A percentile compares a stretch with the other conserved stretches of the same genome.
Evolutionary conservation across 2,888 invertebrate genomes (phyloP).

Genomic region (Oscheius onirici): DNA sequence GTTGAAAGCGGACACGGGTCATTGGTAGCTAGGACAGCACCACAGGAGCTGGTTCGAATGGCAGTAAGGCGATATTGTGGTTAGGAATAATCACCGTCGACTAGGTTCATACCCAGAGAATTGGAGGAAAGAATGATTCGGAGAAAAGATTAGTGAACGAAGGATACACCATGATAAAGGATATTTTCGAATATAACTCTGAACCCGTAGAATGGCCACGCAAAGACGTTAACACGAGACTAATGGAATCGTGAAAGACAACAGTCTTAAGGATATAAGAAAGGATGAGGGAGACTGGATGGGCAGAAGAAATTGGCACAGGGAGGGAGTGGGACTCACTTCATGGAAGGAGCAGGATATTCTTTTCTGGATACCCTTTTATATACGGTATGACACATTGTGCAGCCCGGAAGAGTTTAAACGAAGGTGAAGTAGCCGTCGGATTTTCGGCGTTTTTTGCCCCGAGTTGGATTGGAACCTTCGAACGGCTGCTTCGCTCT

Average conservation of each 20-base stretch:
- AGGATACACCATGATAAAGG: conserved; percentile 18
- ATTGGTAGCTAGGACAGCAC: background rate
- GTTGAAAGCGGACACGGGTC: conserved; percentile 21
- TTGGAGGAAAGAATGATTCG: background rate
- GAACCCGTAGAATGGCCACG: conserved; percentile 27
- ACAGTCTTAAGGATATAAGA: background rate
- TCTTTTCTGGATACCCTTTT: conserved; percentile 10
- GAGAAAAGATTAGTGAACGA: background rate
- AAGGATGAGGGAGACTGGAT: background rate
- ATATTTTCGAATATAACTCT: conserved; percentile 26
- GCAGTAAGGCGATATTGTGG: conserved; percentile 28
- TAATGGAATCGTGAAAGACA: conserved; percentile 25
- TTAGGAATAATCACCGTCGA: conserved; percentile 23
- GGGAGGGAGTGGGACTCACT: background rate
- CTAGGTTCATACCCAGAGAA: conserved; percentile 10
- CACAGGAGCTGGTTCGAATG: conserved; percentile 13
- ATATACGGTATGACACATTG: conserved; percentile 20
- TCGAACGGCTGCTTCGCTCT: conserved; percentile 70
- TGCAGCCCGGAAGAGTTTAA: conserved; percentile 36
- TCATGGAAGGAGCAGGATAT: background rate
- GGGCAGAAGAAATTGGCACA: conserved; percentile 27
- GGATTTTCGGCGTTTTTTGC: conserved; percentile 71
- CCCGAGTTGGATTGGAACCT: conserved; percentile 68
- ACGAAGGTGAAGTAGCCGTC: conserved; percentile 72
- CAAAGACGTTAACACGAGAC: conserved; percentile 24